These are phyloP conservation scores for Onthophagus taurus DNA, from an alignment of 1,140 invertebrate genomes.

Conservation along the genomic window DNA sequence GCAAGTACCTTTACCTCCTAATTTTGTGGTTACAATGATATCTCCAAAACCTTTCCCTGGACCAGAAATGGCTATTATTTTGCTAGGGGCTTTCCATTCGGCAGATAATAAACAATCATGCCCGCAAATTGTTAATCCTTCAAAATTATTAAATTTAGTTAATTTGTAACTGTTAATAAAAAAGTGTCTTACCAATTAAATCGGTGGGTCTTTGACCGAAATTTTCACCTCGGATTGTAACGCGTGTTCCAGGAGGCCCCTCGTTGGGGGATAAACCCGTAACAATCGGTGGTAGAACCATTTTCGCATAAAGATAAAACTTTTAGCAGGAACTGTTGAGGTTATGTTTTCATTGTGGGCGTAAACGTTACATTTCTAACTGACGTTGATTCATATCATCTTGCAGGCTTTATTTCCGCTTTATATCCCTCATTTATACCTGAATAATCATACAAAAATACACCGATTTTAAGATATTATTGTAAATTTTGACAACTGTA, in stretches of 20 bases:
- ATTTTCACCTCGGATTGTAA: constrained; percentile 94
- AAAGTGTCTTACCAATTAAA: constrained; percentile 61
- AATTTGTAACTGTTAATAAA: not conserved
- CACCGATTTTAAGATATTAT: too few species aligned
- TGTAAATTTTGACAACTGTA: too few species aligned
- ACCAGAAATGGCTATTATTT: constrained; percentile 92
- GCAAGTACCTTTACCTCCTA: constrained; percentile 85
- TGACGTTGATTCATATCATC: too few species aligned
- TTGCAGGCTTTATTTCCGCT: too few species aligned
- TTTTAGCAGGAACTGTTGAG: too few species aligned
- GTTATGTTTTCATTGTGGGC: too few species aligned
- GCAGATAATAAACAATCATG: constrained; percentile 90
- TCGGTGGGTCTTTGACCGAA: constrained; percentile 77
- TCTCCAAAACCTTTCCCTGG: constrained; percentile 91
- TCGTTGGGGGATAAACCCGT: constrained; percentile 97
- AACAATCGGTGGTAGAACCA: constrained; percentile 76
- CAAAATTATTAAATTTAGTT: constrained; percentile 17
- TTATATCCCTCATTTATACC: too few species aligned
- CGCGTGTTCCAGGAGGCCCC: constrained; percentile 90
- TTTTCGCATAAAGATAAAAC: too few species aligned
- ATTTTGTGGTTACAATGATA: constrained; percentile 85
- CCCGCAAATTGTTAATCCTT: constrained; percentile 89
- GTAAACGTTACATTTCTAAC: too few species aligned
- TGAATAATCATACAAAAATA: too few species aligned
- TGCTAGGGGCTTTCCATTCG: constrained; percentile 96